A percentile compares a stretch with the other conserved stretches of the same genome.
Conservation (phyloP, 2,797 vertebrate genomes). For the Cuniculus paca region DNA sequence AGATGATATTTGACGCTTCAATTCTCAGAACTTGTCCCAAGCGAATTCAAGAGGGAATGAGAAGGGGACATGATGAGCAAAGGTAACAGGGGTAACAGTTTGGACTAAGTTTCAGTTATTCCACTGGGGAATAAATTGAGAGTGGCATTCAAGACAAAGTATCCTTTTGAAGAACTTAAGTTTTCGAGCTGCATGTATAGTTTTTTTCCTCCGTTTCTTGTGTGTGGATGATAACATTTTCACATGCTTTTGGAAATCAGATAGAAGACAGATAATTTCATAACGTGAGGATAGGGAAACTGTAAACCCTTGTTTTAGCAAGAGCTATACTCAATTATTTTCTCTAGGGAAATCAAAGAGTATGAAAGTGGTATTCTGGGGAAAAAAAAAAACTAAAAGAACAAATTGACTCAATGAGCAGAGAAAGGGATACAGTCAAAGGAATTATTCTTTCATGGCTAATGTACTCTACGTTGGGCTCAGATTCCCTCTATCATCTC, state of each 20-base stretch:
- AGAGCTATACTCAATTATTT: not conserved
- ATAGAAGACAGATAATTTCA: not conserved
- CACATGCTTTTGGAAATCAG: not conserved
- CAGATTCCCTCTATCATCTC: conserved; percentile 65
- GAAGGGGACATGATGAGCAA: not conserved
- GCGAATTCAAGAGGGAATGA: not conserved
- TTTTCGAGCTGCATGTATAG: not conserved
- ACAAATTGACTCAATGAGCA: conserved; percentile 62
- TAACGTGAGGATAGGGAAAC: conserved; percentile 7
- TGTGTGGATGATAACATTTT: not conserved
- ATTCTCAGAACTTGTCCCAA: not conserved
- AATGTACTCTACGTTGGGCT: conserved; percentile 8
- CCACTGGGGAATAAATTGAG: not conserved
- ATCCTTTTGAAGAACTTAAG: not conserved
- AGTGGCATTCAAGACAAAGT: conserved; percentile 1
- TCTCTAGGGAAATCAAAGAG: conserved; percentile 8
- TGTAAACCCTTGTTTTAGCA: not conserved
- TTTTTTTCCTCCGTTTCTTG: not conserved
- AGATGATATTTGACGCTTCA: not conserved
- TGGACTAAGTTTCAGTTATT: not conserved
- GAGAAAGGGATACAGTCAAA: conserved; percentile 39
- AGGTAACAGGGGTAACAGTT: not conserved
- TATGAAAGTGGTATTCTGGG: conserved; percentile 12
- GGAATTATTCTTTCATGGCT: conserved; percentile 69
- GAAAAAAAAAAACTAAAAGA: not conserved